Percentiles rank a stretch among this genome's conserved stretches.
phyloP scores from a whole-genome alignment of 1,140 invertebrate genomes.

The Ladona fulva region DNA sequence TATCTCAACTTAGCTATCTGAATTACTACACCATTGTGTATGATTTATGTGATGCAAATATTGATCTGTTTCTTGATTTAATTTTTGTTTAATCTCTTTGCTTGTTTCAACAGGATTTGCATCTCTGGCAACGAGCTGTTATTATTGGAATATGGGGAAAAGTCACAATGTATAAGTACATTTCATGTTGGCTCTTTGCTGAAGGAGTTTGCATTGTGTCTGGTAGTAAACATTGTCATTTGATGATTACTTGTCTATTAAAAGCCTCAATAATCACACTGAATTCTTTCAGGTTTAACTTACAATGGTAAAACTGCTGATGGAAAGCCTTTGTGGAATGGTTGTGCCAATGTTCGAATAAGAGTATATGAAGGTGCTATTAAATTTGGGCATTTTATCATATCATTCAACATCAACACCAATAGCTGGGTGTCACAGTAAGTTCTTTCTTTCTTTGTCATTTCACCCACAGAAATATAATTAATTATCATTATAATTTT shows the following conservation, averaged over 20 bases:
- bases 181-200: slow-evolving; percentile 82
- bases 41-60: too few relatives aligned
- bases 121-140: slow-evolving; percentile 54
- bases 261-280: slow-evolving; percentile 15
- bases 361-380: slow-evolving; percentile 64
- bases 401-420: slow-evolving; percentile 88
- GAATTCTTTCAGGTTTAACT: slow-evolving; percentile 53
- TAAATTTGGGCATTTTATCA: slow-evolving; percentile 74
- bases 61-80: neutral
- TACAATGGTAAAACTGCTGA: slow-evolving; percentile 60
- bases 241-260: slow-evolving; percentile 16
- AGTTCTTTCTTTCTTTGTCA: slow-evolving; percentile 26
- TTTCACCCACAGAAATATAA: too few relatives aligned
- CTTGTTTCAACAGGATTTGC: slow-evolving; percentile 35
- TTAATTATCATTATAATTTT: too few relatives aligned
- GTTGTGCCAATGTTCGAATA: slow-evolving; percentile 76
- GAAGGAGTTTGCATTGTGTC: slow-evolving; percentile 63
- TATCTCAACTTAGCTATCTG: too few relatives aligned
- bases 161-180: slow-evolving; percentile 78
- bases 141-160: slow-evolving; percentile 75
- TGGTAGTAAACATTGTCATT: slow-evolving; percentile 35
- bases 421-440: slow-evolving; percentile 84
- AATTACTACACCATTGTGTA: too few relatives aligned
- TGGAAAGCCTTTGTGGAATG: slow-evolving; percentile 59
- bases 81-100: slow-evolving; percentile 12